phyloP scores from a whole-genome alignment of 92 coral and sea anemone species.

The Actinernus sp. region DNA sequence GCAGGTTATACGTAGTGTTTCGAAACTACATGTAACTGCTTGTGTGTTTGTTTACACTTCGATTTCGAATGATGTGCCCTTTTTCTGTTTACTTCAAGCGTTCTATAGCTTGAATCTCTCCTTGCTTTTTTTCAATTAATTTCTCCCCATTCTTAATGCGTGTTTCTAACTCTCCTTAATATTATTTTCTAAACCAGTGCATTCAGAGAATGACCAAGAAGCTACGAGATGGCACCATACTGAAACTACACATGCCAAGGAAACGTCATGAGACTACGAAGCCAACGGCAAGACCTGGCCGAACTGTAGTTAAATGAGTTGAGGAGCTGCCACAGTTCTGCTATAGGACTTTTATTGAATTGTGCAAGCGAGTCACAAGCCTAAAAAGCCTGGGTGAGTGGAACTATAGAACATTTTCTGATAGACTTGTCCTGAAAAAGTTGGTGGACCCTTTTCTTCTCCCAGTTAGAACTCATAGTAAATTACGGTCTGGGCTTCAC shows the following conservation, averaged over 20 bases:
- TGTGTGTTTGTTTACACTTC: no score
- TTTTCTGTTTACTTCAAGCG: no score
- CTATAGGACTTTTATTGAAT: slow-evolving; percentile 24
- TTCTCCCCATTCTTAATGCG: no score
- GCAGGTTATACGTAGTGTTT: no score
- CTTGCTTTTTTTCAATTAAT: no score
- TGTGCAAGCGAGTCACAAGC: slow-evolving; percentile 13
- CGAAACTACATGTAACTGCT: no score
- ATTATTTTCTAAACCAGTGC: slow-evolving; percentile 7
- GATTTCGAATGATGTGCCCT: no score
- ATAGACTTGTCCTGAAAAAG: slow-evolving; percentile 33
- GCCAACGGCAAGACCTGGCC: slow-evolving; percentile 46
- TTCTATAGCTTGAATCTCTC: no score
- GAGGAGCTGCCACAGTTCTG: background rate
- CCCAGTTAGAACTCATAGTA: slow-evolving; percentile 27
- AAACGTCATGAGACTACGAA: slow-evolving; percentile 40
- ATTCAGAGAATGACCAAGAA: slow-evolving; percentile 22
- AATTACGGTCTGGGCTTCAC: no score
- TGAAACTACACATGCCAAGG: slow-evolving; percentile 43
- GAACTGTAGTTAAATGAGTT: slow-evolving; percentile 12
- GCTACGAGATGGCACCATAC: slow-evolving; percentile 35
- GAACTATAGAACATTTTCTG: slow-evolving; percentile 20
- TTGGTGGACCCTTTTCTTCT: slow-evolving; percentile 11
- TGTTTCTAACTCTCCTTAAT: background rate
- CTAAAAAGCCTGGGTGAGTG: slow-evolving; percentile 35